phyloP scores from a whole-genome alignment of 2,113 vertebrate genomes.

The Probosciger aterrimus region DNA sequence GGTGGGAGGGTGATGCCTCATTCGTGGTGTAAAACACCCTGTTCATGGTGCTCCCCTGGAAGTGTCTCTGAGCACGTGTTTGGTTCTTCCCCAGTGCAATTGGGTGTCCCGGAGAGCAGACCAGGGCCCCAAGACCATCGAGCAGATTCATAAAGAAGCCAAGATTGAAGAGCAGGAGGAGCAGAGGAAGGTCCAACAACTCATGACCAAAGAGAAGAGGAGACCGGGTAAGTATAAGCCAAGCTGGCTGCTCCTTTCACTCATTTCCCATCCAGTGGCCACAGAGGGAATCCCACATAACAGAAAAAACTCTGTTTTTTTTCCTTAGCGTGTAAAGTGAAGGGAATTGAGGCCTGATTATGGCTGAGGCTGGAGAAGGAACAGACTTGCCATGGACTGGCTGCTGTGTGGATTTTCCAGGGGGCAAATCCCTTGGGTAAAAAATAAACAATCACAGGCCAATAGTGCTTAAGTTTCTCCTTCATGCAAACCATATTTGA shows the following conservation, averaged over 20 bases:
- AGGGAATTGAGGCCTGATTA: neutral
- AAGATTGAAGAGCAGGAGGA: constrained; percentile 98
- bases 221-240: constrained; percentile 79
- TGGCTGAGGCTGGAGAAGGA: neutral
- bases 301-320: neutral
- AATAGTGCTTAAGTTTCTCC: neutral
- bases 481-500: neutral
- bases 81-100: constrained; percentile 81
- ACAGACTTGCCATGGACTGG: neutral
- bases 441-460: neutral
- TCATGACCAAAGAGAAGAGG: constrained; percentile 96
- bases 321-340: neutral
- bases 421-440: neutral
- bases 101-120: constrained; percentile 95
- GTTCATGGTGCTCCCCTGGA: rapidly evolving
- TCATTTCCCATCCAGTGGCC: neutral
- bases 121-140: constrained; percentile 95
- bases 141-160: constrained; percentile 98
- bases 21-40: rapidly evolving
- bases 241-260: neutral
- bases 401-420: neutral
- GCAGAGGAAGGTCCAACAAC: constrained; percentile 94
- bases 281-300: neutral
- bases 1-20: neutral
- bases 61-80: neutral